Percentiles rank a stretch among this genome's conserved stretches.
These are phyloP conservation scores for Rhizoglyphus robini DNA, from an alignment of 1,140 invertebrate species.

Conservation along the genomic window DNA sequence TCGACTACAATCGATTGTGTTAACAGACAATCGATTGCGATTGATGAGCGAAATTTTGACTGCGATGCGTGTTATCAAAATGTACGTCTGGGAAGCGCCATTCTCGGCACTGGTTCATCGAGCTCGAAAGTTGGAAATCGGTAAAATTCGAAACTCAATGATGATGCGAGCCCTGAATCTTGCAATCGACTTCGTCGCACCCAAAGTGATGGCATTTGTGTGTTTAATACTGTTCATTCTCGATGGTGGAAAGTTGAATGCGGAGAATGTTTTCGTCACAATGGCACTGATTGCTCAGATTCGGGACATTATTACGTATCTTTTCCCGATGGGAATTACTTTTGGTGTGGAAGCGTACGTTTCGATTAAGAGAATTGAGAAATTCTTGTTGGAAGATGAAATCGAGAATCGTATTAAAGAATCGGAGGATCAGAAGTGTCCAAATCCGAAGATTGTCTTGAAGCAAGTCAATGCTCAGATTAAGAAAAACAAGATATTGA, in stretches of 20 bases:
- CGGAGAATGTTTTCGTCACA: too few relatives aligned
- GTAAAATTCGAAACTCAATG: not conserved
- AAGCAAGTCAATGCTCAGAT: not conserved
- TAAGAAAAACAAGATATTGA: slow-evolving; percentile 27
- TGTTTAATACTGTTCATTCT: slow-evolving; percentile 54
- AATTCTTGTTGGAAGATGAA: slow-evolving; percentile 54
- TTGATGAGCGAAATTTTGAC: too few relatives aligned
- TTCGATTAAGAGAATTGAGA: slow-evolving; percentile 51
- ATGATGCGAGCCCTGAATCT: slow-evolving; percentile 52
- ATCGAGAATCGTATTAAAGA: slow-evolving; percentile 38
- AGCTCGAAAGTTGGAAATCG: not conserved
- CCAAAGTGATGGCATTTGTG: slow-evolving; percentile 54
- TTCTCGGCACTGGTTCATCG: not conserved
- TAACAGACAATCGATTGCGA: slow-evolving; percentile 66
- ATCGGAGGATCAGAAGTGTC: too few relatives aligned
- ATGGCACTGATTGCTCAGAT: slow-evolving; percentile 53
- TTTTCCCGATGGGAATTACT: slow-evolving; percentile 55
- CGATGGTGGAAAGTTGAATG: slow-evolving; percentile 55
- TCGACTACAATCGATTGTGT: slow-evolving; percentile 47
- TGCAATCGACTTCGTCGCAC: slow-evolving; percentile 34
- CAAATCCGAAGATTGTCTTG: not conserved
- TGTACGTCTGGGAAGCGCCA: slow-evolving; percentile 2
- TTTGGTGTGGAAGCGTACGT: slow-evolving; percentile 39
- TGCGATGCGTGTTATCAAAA: too few relatives aligned
- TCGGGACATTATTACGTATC: slow-evolving; percentile 50